Evolutionary conservation across 1,140 invertebrate species (phyloP).

Genomic region (Grapholita molesta): DNA sequence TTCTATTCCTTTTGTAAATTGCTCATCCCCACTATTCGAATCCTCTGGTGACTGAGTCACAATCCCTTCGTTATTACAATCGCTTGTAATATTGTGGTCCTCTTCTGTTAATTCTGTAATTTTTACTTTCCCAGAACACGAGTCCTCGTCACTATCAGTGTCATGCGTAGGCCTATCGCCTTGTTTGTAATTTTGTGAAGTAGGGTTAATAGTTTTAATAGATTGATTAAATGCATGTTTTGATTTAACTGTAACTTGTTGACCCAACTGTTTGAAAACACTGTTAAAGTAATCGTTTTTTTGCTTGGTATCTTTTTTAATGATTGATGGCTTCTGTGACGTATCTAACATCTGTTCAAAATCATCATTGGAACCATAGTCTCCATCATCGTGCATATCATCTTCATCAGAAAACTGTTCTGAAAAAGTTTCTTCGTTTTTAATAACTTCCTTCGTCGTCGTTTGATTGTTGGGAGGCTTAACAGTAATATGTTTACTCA

Average conservation of each 20-base stretch:
- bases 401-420: conserved; percentile 30
- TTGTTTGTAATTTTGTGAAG: not conserved
- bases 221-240: not conserved
- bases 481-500: conserved; percentile 52
- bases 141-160: conserved; percentile 42
- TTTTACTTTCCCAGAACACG: conserved; percentile 39
- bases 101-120: conserved; percentile 55
- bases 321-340: not conserved
- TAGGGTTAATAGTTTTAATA: not conserved
- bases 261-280: conserved; percentile 8
- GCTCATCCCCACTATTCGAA: conserved; percentile 41
- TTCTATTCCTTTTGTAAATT: conserved; percentile 16
- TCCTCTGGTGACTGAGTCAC: conserved; percentile 40
- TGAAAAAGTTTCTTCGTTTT: conserved; percentile 26
- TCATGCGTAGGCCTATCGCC: not conserved
- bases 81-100: conserved; percentile 27
- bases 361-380: not conserved
- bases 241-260: conserved; percentile 12
- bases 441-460: conserved; percentile 24
- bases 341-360: not conserved
- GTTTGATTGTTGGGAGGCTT: conserved; percentile 45
- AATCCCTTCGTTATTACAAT: conserved; percentile 31
- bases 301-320: not conserved
- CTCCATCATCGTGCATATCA: conserved; percentile 27
- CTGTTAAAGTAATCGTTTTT: conserved; percentile 5